A percentile compares a stretch with the other conserved stretches of the same genome.
phyloP scores from a whole-genome alignment of 2,888 invertebrate species.

The Malthinus flaveolus region DNA sequence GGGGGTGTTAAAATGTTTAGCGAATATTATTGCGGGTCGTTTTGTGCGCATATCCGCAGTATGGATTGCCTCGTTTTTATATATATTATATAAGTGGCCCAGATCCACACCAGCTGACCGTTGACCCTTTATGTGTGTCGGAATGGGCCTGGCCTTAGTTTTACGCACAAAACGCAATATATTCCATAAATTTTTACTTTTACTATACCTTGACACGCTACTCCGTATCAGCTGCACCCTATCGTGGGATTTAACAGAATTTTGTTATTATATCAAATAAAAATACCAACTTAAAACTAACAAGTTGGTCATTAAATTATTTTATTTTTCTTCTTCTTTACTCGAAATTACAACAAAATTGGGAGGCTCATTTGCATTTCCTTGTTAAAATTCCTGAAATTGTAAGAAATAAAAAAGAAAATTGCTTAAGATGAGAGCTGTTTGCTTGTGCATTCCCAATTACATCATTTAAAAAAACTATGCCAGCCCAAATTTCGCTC shows the following conservation, averaged over 20 bases:
- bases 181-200: constrained; percentile 23
- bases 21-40: constrained; percentile 6
- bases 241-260: constrained; percentile 23
- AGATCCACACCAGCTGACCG: constrained; percentile 25
- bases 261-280: constrained; percentile 12
- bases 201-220: constrained; percentile 29
- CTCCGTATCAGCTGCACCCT: constrained; percentile 26
- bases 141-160: constrained; percentile 22
- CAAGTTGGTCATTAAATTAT: not conserved
- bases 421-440: no score
- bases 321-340: no score
- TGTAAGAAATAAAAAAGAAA: no score
- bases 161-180: constrained; percentile 21
- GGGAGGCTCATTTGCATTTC: no score
- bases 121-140: constrained; percentile 29
- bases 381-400: no score
- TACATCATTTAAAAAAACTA: no score
- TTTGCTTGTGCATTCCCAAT: no score
- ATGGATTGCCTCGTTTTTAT: constrained; percentile 13
- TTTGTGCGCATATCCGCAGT: constrained; percentile 19
- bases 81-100: constrained; percentile 9
- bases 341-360: no score
- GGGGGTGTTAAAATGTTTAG: not conserved
- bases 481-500: no score
- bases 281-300: constrained; percentile 3